Percentiles rank a stretch among this genome's conserved stretches.
phyloP scores from a whole-genome alignment of 2,888 invertebrate genomes.

The Pharmacophagus antenor region DNA sequence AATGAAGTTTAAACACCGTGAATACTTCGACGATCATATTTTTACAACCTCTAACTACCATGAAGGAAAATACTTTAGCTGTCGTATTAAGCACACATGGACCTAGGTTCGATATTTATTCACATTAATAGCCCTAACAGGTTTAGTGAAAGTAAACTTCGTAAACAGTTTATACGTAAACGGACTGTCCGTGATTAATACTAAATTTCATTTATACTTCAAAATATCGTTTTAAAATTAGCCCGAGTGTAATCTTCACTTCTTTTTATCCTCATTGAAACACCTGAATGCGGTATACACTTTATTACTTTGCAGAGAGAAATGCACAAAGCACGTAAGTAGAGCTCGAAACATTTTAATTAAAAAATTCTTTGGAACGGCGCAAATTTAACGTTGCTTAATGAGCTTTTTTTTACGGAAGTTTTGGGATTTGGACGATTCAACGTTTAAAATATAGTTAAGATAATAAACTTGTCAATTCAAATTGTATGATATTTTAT shows the following conservation, averaged over 20 bases:
- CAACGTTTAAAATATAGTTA: background rate
- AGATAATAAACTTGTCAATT: background rate
- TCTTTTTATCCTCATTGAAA: conserved; percentile 14
- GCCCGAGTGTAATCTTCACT: conserved; percentile 6
- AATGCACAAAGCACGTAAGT: conserved; percentile 30
- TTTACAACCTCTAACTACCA: no score
- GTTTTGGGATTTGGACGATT: conserved; percentile 18
- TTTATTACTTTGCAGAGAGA: conserved; percentile 27
- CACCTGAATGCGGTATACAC: conserved; percentile 24
- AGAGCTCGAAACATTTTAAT: conserved; percentile 31
- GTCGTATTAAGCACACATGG: no score
- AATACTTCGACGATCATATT: no score
- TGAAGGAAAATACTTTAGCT: no score
- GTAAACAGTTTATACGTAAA: no score
- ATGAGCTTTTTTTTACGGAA: conserved; percentile 28
- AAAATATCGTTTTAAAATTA: background rate
- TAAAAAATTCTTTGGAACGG: conserved; percentile 30
- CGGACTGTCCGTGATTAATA: no score
- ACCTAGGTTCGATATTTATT: no score
- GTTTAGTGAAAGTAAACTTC: no score
- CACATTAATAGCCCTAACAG: no score
- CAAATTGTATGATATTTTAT: no score
- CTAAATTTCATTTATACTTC: background rate
- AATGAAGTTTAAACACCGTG: no score
- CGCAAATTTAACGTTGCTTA: conserved; percentile 29